These are phyloP conservation scores for Lanius ludovicianus DNA, from an alignment of 2,113 vertebrate genomes.

Conservation along the genomic window DNA sequence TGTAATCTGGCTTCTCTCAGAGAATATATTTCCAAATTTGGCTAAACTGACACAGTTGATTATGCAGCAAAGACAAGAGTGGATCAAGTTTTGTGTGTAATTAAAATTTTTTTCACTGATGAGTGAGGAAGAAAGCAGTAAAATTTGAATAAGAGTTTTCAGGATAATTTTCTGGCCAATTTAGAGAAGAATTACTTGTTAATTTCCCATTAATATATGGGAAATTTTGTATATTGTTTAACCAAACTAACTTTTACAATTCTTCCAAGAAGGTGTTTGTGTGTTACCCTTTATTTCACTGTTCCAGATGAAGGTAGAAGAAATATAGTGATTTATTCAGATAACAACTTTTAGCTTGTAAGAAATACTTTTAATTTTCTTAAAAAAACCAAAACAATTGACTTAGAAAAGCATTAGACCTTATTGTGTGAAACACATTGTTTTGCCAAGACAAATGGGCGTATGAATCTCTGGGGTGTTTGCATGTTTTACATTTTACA, in stretches of 20 bases:
- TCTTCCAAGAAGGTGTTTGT: not conserved
- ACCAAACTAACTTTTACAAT: not conserved
- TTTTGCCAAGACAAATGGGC: not conserved
- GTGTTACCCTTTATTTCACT: not conserved
- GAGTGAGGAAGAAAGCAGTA: not conserved
- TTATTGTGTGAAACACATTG: not conserved
- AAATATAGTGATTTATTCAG: not conserved
- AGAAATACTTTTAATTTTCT: not conserved
- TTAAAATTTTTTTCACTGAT: not conserved
- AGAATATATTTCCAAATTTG: too few relatives aligned
- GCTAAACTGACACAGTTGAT: not conserved
- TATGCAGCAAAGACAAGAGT: not conserved
- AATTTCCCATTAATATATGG: not conserved
- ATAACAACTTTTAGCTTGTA: not conserved
- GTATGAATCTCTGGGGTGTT: not conserved
- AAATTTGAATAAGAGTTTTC: not conserved
- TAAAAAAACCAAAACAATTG: not conserved
- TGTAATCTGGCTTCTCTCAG: too few relatives aligned
- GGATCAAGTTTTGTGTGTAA: not conserved
- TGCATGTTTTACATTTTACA: not conserved
- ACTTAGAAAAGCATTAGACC: not conserved
- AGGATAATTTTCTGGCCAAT: not conserved
- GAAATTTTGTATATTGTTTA: not conserved
- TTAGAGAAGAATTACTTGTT: not conserved
- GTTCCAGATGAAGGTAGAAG: not conserved